Conservation (phyloP, 2,113 vertebrate species). For the Cyphomyrus plagiostoma region DNA sequence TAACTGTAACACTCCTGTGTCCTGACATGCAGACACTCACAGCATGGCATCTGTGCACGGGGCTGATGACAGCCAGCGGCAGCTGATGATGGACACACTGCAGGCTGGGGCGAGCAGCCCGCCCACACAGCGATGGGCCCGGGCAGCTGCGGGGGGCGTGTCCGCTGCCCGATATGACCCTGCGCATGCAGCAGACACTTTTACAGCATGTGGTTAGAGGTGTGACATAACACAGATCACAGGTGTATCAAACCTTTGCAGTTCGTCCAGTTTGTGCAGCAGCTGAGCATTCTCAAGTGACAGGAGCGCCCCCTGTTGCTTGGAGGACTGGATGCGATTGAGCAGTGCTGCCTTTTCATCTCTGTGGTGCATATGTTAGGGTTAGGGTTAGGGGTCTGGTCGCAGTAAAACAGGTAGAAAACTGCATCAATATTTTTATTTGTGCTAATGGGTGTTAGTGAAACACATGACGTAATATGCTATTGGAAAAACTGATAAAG, state of each 20-base stretch:
- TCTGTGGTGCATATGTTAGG: not conserved
- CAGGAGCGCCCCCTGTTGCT: conserved; percentile 31
- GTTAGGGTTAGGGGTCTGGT: not conserved
- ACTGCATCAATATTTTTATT: not conserved
- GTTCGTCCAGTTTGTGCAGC: conserved; percentile 26
- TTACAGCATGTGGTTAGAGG: not conserved
- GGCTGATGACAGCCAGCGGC: not conserved
- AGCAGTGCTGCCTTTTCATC: conserved; percentile 17
- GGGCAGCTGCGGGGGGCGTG: conserved; percentile 9
- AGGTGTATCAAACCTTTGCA: conserved; percentile 21
- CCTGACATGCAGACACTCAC: not conserved
- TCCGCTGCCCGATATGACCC: conserved; percentile 15
- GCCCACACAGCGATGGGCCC: not conserved
- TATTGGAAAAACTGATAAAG: not conserved
- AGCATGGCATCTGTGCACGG: not conserved
- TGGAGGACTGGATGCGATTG: conserved; percentile 21
- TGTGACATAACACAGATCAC: not conserved
- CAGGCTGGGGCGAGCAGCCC: not conserved
- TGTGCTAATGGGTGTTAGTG: not conserved
- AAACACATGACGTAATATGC: not conserved
- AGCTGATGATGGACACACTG: not conserved
- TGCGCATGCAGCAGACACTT: not conserved
- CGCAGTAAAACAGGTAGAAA: not conserved
- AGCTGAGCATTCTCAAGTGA: conserved; percentile 24
- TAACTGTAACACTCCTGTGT: not conserved